Evolutionary conservation across 1,140 invertebrate species (phyloP), one percentile per base, ranked within the genome.

Genomic region (Bilobella aurantiaca): DNA sequence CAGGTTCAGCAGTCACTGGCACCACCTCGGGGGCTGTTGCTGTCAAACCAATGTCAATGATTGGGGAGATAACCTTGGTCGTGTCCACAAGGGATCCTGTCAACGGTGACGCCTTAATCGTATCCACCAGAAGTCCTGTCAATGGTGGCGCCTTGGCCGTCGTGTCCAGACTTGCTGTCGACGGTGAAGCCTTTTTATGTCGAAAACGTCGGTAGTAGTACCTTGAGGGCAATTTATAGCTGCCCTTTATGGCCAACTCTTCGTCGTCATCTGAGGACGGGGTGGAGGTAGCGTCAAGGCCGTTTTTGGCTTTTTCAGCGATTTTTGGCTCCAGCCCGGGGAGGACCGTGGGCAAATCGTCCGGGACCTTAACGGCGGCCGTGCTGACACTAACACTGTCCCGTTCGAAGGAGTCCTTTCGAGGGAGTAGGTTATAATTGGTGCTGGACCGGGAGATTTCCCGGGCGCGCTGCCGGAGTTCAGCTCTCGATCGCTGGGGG

Each of bases 171-270:
- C n/a, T n/a, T n/a, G n/a, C n/a, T n/a, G n/a, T n/a, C n/a, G n/a
- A n/a, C n/a, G n/a, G n/a, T n/a, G n/a, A n/a, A n/a, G n/a, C 66
- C 46, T 66, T 66, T 61, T 69, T 69, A 58, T 72, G 67, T 31
- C 66, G 30, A 28, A 69, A 69, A n/a, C 63, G 58, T 62, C 70
- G 16, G 61, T 71, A 72, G 58, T 73, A 70, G 59, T 68, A 69
- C 25, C 67, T 18, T 30, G 70, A 69, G 21, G 67, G 70, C 29
- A 69, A 37, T 63, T 73, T 71, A 53, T 67, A 67, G 14, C 65
- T 67, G 61, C 8, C 25, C 49, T 25, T 25, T 5, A 5, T 56
- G 12, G 14, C 23, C 49, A 14, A 5, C 23, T 42, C 34, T 42
- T 42, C 18, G 8, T 42, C 34, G 18, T 42, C 34, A 8, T 42